Evolutionary conservation across 2,797 vertebrate species (phyloP), one percentile per base, ranked within the genome.

Genomic region (Rhynchonycteris naso): DNA sequence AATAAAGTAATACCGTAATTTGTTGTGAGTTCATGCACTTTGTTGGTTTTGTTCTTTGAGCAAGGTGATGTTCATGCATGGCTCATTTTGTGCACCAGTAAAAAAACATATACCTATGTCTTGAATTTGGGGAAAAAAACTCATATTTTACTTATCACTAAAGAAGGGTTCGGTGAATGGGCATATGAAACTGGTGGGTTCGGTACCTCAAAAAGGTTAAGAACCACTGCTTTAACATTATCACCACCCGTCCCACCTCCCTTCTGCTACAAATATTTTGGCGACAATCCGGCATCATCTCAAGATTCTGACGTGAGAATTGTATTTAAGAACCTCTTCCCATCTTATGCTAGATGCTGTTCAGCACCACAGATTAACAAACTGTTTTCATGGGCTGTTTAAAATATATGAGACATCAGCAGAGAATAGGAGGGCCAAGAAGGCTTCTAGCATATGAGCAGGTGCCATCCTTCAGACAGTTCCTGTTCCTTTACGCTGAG

Each of bases 251-350:
- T 13, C 52, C 58, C 38, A 9, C 82, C 30, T 81, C 54, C 38
- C 16, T 35, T n/a, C 84, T 74, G 54, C 78, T 74, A 56, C 30
- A 35, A 54, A 65, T 12, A 35, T n/a, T 61, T 52, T 33, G 30
- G 22, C 68, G 92, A 71, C 43, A 65, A 43, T 80, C 30, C 65
- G 50, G 76, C 69, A 78, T 22, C 13, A 22, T 68, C 33, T 74
- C 69, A 68, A 59, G 65, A 87, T 63, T 93, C 61, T 90, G 81
- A 96, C n/a, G 83, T 75, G 35, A 35, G n/a, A 28, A 35, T 52
- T 82, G 19, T 58, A 4, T 76, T 84, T 76, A 92, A 91, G 66
- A 72, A 69, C 59, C 82, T 15, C 50, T 75, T 66, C 71, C 82
- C 61, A 86, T 92, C 81, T 88, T 88, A 88, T 43, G 63, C 71